Base-by-base conservation (phyloP, 2,888 invertebrate genomes). In the Lepidocyrtoides sp. region DNA sequence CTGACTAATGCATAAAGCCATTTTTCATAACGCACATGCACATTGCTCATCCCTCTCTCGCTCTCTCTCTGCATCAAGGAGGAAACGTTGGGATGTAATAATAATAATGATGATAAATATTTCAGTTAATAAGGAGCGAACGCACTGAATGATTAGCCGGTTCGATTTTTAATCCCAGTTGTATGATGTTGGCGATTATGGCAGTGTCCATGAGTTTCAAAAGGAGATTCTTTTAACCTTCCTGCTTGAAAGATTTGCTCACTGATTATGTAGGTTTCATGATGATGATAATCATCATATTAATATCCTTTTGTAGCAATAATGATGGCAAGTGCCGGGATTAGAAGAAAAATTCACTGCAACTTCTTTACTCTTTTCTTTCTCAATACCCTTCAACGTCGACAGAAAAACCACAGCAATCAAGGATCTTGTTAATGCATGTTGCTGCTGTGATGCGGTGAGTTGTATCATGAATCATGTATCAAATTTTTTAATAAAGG, bases 181-280 rank as follows among this genome's bases (percentile, higher is more conserved):
- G 14, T n/a, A 36, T 66, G 8, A 72, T 72, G 41, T 41, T 41
- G 54, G n/a, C 32, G n/a, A n/a, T n/a, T n/a, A n/a, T 36, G 26
- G 44, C 54, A 63, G 57, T 82, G 82, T 72, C 82, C 82, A 57
- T 89, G 89, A 82, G 57, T 69, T 84, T 72, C 60, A 66, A 88
- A 17, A 17, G 17, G 20, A 85, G 32, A 57, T 75, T 60, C 14
- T 63, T 12, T 17, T 72, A 72, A 20, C 69, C 69, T 44, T 23
- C 41, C 69, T n/a, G n/a, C n/a, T n/a, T 12, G 14, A 20, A 17
- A 85, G 20, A 32, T 29, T 32, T 44, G 32, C 63, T 63, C 8
- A 57, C 60, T 77, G 60, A 84, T 72, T 29, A 84, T 51, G 72
- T 72, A 72, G 69, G 84, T 41, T 85, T 85, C 44, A 75, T 44